Conservation (phyloP, 2,113 vertebrate genomes). For the Mus musculus region DNA sequence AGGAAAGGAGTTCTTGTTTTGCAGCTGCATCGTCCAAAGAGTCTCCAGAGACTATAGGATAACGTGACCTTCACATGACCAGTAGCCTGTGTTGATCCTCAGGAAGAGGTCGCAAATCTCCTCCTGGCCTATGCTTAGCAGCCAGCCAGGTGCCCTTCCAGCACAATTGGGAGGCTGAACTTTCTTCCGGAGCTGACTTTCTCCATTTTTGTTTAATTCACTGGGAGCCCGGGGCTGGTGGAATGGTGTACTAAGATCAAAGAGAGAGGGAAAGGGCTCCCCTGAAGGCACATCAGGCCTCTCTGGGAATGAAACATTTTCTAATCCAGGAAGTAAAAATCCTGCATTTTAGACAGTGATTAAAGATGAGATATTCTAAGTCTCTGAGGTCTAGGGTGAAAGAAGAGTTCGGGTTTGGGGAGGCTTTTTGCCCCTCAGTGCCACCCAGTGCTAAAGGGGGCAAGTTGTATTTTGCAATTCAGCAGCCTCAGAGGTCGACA, state of each 20-base stretch:
- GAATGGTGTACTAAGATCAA: conserved; percentile 62
- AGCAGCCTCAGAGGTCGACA: neutral
- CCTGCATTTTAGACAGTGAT: conserved; percentile 46
- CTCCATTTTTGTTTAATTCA: conserved; percentile 74
- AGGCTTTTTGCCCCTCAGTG: neutral
- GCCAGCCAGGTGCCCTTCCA: neutral
- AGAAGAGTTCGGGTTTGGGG: neutral
- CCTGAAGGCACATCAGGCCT: conserved; percentile 35
- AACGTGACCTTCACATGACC: neutral
- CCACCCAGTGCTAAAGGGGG: conserved; percentile 11
- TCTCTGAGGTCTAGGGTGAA: conserved; percentile 29
- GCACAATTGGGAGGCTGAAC: neutral
- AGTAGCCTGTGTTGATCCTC: neutral
- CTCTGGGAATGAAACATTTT: conserved; percentile 56
- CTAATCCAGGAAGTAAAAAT: conserved; percentile 71
- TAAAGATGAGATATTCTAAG: conserved; percentile 50
- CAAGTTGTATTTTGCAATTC: conserved; percentile 2
- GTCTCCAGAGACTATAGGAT: neutral
- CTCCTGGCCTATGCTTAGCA: neutral
- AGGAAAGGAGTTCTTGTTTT: neutral
- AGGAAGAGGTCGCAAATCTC: neutral
- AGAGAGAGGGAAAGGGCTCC: conserved; percentile 56
- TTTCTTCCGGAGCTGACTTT: conserved; percentile 23
- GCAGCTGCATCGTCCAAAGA: neutral
- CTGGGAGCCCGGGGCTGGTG: conserved; percentile 27